These are phyloP conservation scores for Willisornis vidua DNA, from an alignment of 2,113 vertebrate species.

Conservation along the genomic window DNA sequence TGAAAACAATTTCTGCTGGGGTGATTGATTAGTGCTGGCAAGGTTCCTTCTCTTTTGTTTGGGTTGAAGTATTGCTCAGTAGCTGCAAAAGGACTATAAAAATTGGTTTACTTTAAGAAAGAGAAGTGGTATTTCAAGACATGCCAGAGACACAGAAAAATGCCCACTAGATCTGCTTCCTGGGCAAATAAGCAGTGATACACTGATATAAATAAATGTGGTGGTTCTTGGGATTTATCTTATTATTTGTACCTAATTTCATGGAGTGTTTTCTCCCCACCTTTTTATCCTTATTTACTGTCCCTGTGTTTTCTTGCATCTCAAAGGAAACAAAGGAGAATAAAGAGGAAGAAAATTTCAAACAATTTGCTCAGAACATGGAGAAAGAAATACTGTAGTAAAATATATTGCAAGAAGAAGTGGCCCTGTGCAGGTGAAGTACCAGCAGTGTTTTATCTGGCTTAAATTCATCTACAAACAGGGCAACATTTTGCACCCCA, in stretches of 20 bases:
- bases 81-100: not conserved
- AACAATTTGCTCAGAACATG: not conserved
- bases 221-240: not conserved
- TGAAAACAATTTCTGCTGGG: not conserved
- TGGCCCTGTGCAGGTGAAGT: not conserved
- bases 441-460: not conserved
- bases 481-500: not conserved
- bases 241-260: not conserved
- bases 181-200: not conserved
- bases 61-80: not conserved
- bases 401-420: not conserved
- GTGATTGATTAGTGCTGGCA: conserved; percentile 20
- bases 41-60: not conserved
- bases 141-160: not conserved
- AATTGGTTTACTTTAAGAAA: not conserved
- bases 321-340: not conserved
- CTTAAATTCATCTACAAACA: not conserved
- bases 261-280: not conserved
- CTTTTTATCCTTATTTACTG: not conserved
- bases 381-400: not conserved
- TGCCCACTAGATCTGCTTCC: not conserved
- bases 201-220: not conserved
- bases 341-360: not conserved
- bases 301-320: not conserved
- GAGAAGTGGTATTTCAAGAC: not conserved